These are phyloP conservation scores for Cinclus cinclus DNA, from an alignment of 2,113 vertebrate species.

Conservation along the genomic window DNA sequence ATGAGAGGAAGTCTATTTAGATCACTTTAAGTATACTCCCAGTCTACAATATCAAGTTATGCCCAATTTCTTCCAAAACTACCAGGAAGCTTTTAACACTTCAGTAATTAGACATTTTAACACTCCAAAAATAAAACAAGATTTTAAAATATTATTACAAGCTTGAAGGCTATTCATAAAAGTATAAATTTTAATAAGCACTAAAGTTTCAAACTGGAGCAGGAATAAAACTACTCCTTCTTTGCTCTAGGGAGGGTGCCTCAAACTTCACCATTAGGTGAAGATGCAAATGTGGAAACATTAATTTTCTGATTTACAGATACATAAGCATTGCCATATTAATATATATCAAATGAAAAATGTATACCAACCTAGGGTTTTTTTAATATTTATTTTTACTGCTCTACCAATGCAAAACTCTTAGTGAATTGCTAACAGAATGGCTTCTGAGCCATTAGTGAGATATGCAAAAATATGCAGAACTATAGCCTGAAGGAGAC, in stretches of 20 bases:
- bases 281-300: slow-evolving; percentile 1
- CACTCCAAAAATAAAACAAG: not conserved
- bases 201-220: not conserved
- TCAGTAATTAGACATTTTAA: slow-evolving; percentile 12
- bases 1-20: not conserved
- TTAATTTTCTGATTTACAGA: slow-evolving; percentile 12
- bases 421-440: slow-evolving; percentile 34
- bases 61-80: not conserved
- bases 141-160: not conserved
- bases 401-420: not conserved
- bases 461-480: slow-evolving; percentile 72
- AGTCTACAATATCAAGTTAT: not conserved
- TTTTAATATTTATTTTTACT: not conserved
- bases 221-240: not conserved
- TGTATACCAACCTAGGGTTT: not conserved
- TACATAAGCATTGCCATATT: not conserved
- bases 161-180: not conserved
- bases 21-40: not conserved
- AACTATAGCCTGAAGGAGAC: slow-evolving; percentile 69
- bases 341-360: slow-evolving; percentile 31
- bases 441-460: slow-evolving; percentile 45
- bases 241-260: not conserved
- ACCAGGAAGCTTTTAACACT: not conserved
- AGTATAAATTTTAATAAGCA: not conserved
- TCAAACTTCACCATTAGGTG: not conserved